Base-by-base conservation (phyloP, 2,113 vertebrate species). In the Notothenia coriiceps region DNA sequence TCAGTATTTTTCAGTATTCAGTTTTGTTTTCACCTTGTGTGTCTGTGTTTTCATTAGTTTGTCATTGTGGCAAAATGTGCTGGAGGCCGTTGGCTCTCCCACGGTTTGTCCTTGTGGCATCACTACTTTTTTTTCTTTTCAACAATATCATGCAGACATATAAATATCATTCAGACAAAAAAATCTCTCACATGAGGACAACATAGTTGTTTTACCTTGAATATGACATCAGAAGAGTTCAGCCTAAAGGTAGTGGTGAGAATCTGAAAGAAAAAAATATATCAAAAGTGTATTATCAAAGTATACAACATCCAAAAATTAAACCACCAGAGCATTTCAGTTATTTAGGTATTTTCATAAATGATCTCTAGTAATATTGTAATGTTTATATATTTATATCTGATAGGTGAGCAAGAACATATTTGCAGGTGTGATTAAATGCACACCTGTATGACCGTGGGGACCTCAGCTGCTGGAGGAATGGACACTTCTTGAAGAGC, bases 401-500 rank as follows among this genome's bases (percentile, higher is more conserved):
- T 18, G 15, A 25, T 64, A 25, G 9, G 10, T 35, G 25, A 67
- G n/a, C 25, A 33, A 13, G 17, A 67, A 56, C 9, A 25, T 29
- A 11, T 43, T n/a, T 13, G 14, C 33, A 57, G 43, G 14, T 29
- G 46, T 47, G 25, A 25, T 25, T 25, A 67, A 6, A 25, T 18
- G 25, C 62, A 51, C 44, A 95, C 94, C 88, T 94, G 86, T 71
- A 18, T 65, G 13, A 94, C 65, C 40, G 59, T 20, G 25, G 81
- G 33, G 25, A 78, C 64, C n/a, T 91, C 86, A 57, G 90, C 88
- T 9, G 64, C 86, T 49, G 69, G 78, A 25, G 90, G 93, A 65
- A 96, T 84, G 33, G 82, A 62, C n/a, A 96, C 82, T 75, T 95
- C 91, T 43, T 79, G 83, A 11, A 95, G 87, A 63, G 87, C 88